phyloP scores from a whole-genome alignment of 2,888 invertebrate species.

The Pogonocherus hispidulus region DNA sequence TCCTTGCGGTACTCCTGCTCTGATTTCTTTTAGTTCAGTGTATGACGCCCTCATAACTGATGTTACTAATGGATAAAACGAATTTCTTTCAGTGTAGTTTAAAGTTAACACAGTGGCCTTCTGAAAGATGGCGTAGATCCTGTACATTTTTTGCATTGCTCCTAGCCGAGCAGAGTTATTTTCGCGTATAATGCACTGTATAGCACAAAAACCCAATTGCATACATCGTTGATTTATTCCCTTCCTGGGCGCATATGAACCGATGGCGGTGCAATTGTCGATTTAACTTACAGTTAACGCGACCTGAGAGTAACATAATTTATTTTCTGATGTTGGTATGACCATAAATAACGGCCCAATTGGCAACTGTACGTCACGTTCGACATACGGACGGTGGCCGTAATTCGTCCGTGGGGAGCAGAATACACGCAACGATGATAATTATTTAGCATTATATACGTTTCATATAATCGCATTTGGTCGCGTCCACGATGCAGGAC shows the following conservation, averaged over 20 bases:
- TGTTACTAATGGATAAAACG: too few species aligned
- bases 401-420: constrained; percentile 65
- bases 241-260: constrained; percentile 36
- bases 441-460: constrained; percentile 67
- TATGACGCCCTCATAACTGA: too few species aligned
- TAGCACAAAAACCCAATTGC: neutral
- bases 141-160: too few species aligned
- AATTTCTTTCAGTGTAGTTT: too few species aligned
- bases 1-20: too few species aligned
- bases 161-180: too few species aligned
- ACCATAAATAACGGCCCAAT: constrained; percentile 62
- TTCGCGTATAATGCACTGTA: neutral
- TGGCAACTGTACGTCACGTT: constrained; percentile 66
- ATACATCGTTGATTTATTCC: constrained; percentile 28
- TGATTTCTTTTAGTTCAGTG: too few species aligned
- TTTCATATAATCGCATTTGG: constrained; percentile 65
- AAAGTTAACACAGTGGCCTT: too few species aligned
- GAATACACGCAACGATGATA: constrained; percentile 64
- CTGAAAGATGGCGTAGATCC: too few species aligned
- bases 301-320: constrained; percentile 61
- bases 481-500: constrained; percentile 53
- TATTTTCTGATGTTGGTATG: constrained; percentile 59
- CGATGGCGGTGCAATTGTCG: constrained; percentile 41
- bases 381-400: constrained; percentile 64
- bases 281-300: constrained; percentile 58